A percentile compares a stretch with the other conserved stretches of the same genome.
Evolutionary conservation across 64 coral and sea anemone species (phyloP).

Genomic region (Porites australiensis): DNA sequence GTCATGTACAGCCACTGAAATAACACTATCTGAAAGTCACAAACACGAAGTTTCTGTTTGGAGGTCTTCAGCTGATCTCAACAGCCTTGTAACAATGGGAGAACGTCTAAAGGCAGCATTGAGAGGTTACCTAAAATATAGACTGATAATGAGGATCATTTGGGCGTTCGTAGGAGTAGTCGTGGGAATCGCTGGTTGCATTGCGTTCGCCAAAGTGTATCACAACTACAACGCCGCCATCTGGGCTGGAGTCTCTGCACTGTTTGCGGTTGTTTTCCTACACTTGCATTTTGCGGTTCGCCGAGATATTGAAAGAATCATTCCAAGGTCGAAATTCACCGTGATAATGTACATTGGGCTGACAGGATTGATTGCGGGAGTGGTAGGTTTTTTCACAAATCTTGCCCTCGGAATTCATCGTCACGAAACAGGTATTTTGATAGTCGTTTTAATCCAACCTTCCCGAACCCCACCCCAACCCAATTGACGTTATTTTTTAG

Average conservation of each 20-base stretch:
- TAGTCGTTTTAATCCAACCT: no score
- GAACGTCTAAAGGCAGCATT: neutral
- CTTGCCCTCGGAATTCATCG: neutral
- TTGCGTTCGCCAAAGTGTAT: neutral
- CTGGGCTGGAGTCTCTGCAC: constrained; percentile 23
- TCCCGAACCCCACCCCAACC: no score
- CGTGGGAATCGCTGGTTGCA: constrained; percentile 27
- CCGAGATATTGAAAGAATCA: constrained; percentile 10
- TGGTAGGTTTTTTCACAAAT: constrained; percentile 1
- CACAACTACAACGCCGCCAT: constrained; percentile 33
- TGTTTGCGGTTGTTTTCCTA: constrained; percentile 23
- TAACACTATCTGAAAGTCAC: no score
- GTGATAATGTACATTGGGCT: neutral
- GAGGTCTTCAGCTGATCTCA: neutral
- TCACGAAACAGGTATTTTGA: constrained; percentile 19
- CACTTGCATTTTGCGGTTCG: constrained; percentile 22
- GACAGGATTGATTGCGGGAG: neutral
- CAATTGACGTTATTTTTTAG: no score
- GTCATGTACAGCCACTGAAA: no score
- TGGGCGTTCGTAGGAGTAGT: constrained; percentile 4
- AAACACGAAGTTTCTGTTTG: no score
- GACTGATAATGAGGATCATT: constrained; percentile 17
- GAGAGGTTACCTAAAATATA: constrained; percentile 22
- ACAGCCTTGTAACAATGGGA: neutral
- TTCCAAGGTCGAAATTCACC: constrained; percentile 37